Conservation (phyloP, 2,888 invertebrate genomes). For the Balanococcus diminutus region DNA sequence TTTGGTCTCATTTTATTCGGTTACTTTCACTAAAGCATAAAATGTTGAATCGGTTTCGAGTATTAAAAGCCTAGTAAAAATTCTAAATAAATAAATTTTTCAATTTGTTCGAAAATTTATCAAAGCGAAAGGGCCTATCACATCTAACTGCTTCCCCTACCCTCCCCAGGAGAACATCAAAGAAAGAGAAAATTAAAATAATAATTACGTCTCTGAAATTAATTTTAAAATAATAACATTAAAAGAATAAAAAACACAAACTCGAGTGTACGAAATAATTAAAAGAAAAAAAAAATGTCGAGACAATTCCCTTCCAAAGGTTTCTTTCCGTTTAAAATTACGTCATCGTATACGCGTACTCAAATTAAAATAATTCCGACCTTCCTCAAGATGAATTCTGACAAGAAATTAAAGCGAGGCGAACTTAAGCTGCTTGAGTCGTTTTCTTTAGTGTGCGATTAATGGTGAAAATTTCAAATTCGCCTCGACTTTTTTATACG, state of each 20-base stretch:
- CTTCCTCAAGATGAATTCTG: slow-evolving; percentile 14
- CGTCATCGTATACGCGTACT: not conserved
- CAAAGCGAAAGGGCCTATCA: too few relatives aligned
- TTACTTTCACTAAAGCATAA: too few relatives aligned
- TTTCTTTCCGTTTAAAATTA: not conserved
- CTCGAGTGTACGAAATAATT: not conserved
- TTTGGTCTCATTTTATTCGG: too few relatives aligned
- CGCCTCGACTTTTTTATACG: slow-evolving; percentile 31
- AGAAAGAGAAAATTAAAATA: not conserved
- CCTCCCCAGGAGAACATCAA: too few relatives aligned
- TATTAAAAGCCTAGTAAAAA: too few relatives aligned
- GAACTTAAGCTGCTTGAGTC: slow-evolving; percentile 14
- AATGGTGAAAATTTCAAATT: slow-evolving; percentile 3
- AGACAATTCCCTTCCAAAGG: not conserved
- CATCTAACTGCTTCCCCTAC: too few relatives aligned
- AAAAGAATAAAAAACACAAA: not conserved
- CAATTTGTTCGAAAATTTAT: too few relatives aligned
- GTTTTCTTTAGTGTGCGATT: slow-evolving; percentile 4
- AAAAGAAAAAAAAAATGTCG: not conserved
- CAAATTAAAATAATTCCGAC: slow-evolving; percentile 18
- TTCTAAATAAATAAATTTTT: too few relatives aligned
- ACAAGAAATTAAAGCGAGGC: slow-evolving; percentile 19
- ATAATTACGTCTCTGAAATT: not conserved
- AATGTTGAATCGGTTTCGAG: too few relatives aligned
- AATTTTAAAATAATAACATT: not conserved